These are phyloP conservation scores for Heteropelma amictum DNA, from an alignment of 2,888 invertebrate species.

Conservation along the genomic window DNA sequence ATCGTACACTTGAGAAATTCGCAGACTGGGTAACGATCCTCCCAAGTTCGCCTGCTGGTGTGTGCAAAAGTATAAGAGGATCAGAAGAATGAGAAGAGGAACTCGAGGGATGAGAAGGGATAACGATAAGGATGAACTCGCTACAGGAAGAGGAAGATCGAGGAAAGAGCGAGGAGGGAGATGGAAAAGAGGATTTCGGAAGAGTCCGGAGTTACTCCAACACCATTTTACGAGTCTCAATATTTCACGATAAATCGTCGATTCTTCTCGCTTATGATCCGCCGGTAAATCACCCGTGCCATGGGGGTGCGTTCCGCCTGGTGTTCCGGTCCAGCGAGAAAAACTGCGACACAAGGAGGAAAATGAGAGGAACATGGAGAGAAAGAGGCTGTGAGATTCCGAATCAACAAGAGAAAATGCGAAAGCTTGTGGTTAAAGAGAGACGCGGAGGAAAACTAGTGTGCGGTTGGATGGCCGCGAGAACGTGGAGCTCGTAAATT, in stretches of 20 bases:
- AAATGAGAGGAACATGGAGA: neutral
- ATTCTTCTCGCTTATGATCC: slow-evolving; percentile 71
- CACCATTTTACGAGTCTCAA: slow-evolving; percentile 64
- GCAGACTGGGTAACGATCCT: slow-evolving; percentile 51
- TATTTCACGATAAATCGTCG: slow-evolving; percentile 72
- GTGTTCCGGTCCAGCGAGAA: slow-evolving; percentile 1
- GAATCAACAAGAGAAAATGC: slow-evolving; percentile 13
- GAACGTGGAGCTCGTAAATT: slow-evolving; percentile 66
- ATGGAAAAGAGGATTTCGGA: slow-evolving; percentile 37
- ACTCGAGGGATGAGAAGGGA: slow-evolving; percentile 26
- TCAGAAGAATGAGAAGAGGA: slow-evolving; percentile 11
- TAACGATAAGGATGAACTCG: slow-evolving; percentile 56
- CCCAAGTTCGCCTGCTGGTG: slow-evolving; percentile 27
- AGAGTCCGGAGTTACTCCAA: slow-evolving; percentile 39
- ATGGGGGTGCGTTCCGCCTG: slow-evolving; percentile 7
- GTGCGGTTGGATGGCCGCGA: slow-evolving; percentile 56
- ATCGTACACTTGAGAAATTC: slow-evolving; percentile 19
- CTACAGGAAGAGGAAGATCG: neutral
- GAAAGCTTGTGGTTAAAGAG: too few relatives aligned
- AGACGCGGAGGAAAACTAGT: slow-evolving; percentile 32
- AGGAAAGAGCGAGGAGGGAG: neutral
- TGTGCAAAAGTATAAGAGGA: slow-evolving; percentile 12
- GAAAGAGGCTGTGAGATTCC: slow-evolving; percentile 46
- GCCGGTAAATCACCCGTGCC: slow-evolving; percentile 66
- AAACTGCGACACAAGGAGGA: slow-evolving; percentile 35